A percentile compares a stretch with the other conserved stretches of the same genome.
Conservation (phyloP, 2,797 vertebrate genomes). For the Varecia variegata region DNA sequence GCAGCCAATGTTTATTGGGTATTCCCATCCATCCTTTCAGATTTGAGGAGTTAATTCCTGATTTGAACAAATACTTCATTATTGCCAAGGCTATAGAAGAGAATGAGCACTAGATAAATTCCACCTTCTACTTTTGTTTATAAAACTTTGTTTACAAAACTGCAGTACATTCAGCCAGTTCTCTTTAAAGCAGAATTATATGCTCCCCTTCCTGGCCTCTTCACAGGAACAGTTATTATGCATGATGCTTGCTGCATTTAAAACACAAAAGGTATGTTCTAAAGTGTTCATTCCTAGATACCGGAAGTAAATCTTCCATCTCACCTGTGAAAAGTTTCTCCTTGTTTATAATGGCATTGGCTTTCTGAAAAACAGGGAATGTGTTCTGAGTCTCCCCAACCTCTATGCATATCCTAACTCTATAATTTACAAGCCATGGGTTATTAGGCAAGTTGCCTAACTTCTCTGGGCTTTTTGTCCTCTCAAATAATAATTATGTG, state of each 20-base stretch:
- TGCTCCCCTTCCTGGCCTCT: background rate
- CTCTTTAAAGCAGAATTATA: background rate
- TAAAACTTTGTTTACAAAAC: background rate
- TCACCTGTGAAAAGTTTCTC: background rate
- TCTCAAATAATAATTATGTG: background rate
- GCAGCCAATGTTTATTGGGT: background rate
- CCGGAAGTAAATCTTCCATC: background rate
- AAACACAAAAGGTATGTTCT: background rate
- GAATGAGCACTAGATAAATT: background rate
- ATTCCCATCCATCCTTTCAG: background rate
- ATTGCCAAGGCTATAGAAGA: background rate
- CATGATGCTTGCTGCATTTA: background rate
- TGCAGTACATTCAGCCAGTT: background rate
- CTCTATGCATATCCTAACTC: background rate
- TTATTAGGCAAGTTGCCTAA: background rate
- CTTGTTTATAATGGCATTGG: background rate
- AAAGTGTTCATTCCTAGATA: background rate
- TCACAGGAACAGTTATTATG: background rate
- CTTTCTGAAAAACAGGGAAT: background rate
- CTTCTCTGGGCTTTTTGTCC: background rate
- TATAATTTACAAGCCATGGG: background rate
- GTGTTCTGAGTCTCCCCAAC: background rate
- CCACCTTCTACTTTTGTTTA: background rate
- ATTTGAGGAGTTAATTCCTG: background rate
- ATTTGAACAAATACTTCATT: background rate